phyloP scores from a whole-genome alignment of 2,113 vertebrate species.

The Morphnarchus princeps region DNA sequence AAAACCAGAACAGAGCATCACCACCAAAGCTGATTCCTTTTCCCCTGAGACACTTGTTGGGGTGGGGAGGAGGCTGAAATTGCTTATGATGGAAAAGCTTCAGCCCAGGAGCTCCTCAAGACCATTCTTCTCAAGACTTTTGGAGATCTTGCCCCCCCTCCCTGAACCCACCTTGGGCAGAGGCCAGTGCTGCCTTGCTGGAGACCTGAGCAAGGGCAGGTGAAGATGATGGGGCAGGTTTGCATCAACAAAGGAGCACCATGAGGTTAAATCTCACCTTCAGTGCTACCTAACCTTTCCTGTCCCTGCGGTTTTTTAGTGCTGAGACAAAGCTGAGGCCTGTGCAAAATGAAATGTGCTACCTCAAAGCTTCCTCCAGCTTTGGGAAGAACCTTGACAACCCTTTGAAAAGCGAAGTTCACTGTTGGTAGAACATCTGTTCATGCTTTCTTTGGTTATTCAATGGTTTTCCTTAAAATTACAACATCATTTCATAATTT shows the following conservation, averaged over 20 bases:
- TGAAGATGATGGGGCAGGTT: neutral
- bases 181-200: neutral
- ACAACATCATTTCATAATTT: neutral
- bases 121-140: neutral
- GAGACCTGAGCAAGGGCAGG: neutral
- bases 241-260: neutral
- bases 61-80: neutral
- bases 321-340: neutral
- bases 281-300: neutral
- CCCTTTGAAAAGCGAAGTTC: neutral
- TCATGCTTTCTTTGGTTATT: neutral
- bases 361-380: neutral
- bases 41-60: neutral
- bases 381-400: neutral
- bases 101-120: neutral
- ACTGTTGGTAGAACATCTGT: neutral
- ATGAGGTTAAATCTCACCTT: neutral
- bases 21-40: neutral
- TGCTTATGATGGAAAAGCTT: neutral
- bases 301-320: neutral
- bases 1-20: neutral
- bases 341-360: neutral
- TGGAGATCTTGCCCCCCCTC: neutral
- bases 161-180: neutral
- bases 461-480: neutral